These are phyloP conservation scores for Potorous gilbertii DNA, from an alignment of 2,797 vertebrate genomes.

Conservation along the genomic window DNA sequence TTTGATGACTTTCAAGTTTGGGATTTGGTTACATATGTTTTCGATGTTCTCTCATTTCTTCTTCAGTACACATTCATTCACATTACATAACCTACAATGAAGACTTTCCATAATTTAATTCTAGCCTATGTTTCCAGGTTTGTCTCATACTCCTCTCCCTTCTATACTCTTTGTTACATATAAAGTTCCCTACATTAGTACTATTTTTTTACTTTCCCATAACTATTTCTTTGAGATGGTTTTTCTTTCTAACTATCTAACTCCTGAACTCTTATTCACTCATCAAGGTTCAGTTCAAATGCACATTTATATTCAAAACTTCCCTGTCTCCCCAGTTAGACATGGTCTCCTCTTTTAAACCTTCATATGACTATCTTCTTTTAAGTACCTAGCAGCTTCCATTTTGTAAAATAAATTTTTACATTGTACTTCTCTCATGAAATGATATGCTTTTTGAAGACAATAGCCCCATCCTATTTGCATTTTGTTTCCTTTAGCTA, in stretches of 20 bases:
- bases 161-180: background rate
- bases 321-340: background rate
- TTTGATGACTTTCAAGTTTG: background rate
- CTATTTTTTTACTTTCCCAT: background rate
- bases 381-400: background rate
- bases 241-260: background rate
- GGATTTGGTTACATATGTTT: background rate
- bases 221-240: background rate
- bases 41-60: background rate
- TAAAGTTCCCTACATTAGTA: background rate
- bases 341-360: background rate
- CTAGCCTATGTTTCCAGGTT: background rate
- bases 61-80: background rate
- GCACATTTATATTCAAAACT: background rate
- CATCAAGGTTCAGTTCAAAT: background rate
- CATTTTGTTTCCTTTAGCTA: background rate
- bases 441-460: background rate
- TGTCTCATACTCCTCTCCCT: background rate
- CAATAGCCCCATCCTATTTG: background rate
- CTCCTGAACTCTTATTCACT: background rate
- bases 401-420: background rate
- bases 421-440: background rate
- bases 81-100: background rate
- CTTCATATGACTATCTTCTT: background rate
- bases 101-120: background rate